Percentiles rank a stretch among this genome's conserved stretches.
These are phyloP conservation scores for Heliconius charithonia DNA, from an alignment of 2,888 invertebrate genomes.

Conservation along the genomic window DNA sequence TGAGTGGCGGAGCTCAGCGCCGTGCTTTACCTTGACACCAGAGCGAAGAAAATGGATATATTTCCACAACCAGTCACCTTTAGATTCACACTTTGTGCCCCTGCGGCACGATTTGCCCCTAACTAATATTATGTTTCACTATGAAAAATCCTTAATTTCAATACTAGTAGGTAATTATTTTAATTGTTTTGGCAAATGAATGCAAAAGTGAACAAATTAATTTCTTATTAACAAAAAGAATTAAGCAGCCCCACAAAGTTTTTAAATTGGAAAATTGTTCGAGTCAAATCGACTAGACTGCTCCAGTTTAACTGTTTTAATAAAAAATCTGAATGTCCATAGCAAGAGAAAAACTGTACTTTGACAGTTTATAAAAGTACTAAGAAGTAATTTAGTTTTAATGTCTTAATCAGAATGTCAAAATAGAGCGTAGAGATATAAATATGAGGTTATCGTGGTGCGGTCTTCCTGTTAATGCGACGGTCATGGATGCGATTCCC, in stretches of 20 bases:
- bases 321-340: constrained; percentile 22
- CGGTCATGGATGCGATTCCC: too few species aligned
- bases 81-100: too few species aligned
- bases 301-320: constrained; percentile 17
- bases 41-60: too few species aligned
- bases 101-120: too few species aligned
- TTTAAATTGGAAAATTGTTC: constrained; percentile 17
- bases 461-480: too few species aligned
- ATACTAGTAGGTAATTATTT: neutral
- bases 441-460: too few species aligned
- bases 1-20: too few species aligned
- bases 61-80: too few species aligned
- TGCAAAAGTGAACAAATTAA: neutral
- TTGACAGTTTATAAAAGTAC: constrained; percentile 1
- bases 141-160: neutral
- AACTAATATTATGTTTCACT: neutral
- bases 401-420: neutral
- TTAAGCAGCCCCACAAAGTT: constrained; percentile 11
- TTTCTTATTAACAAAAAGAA: constrained; percentile 10
- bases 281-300: constrained; percentile 8
- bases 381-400: neutral
- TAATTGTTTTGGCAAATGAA: neutral
- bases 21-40: too few species aligned
- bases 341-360: constrained; percentile 13
- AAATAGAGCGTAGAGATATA: neutral